These are phyloP conservation scores for Telmatochromis sp. DNA, from an alignment of 2,113 vertebrate genomes.

Conservation along the genomic window DNA sequence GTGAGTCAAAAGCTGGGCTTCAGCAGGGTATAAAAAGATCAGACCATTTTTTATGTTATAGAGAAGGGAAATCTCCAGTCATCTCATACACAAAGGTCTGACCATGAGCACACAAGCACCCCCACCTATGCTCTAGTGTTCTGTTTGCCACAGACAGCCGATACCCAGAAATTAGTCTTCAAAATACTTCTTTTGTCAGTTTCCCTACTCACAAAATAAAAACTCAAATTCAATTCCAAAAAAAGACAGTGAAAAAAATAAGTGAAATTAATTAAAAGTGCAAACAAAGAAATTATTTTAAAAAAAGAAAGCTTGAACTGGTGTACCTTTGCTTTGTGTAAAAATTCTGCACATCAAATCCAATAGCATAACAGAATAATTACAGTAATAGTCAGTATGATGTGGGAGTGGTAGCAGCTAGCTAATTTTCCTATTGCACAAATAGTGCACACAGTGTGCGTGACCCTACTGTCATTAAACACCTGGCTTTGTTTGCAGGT, in stretches of 20 bases:
- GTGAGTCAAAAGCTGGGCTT: not conserved
- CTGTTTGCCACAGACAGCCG: fast-evolving
- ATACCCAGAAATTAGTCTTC: not conserved
- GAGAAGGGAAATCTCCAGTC: not conserved
- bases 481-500: not conserved
- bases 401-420: not conserved
- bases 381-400: not conserved
- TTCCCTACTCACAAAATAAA: not conserved
- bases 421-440: not conserved
- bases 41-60: not conserved
- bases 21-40: fast-evolving
- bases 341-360: not conserved
- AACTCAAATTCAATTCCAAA: not conserved
- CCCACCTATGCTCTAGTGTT: not conserved
- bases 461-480: not conserved
- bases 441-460: fast-evolving
- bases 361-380: not conserved
- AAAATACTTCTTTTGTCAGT: not conserved
- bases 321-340: not conserved
- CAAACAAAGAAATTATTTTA: not conserved
- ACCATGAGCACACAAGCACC: not conserved
- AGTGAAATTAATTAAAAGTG: not conserved
- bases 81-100: not conserved
- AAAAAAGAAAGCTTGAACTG: not conserved
- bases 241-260: not conserved